Evolutionary conservation across 2,797 vertebrate genomes (phyloP), one percentile per base, ranked within the genome.

Genomic region (Sylvia borin): DNA sequence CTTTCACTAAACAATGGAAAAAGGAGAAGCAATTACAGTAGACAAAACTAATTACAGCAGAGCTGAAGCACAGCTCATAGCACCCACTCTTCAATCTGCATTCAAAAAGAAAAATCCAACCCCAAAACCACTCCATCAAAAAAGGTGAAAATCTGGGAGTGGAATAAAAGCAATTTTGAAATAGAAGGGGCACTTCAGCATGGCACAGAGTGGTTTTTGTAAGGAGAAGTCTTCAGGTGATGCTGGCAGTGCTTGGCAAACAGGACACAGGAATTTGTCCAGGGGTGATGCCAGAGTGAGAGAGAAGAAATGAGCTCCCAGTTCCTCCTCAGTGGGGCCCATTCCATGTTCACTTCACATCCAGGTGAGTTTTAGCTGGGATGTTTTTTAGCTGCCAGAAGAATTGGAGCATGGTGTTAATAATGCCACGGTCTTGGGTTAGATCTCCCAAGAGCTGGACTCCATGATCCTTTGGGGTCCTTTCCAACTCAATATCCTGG

Each of bases 1-100:
- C 88, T 92, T 86, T 82, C 86, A 87, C 70, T 45, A 76, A 92
- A 92, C 88, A 85, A 89, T 38, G 71, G 88, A 13, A 71, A 95
- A 88, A 86, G 57, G 85, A 93, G 80, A 72, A 68, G 93, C 90
- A 92, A 76, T 95, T 89, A 84, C 74, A 93, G 85, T 6, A 90
- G 88, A 79, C 83, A 84, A 95, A 96, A 67, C 83, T 70, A 90
- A 96, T 95, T 83, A 73, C 82, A 86, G 20, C 58, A 36, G 27
- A 81, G 64, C 79, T 74, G 76, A 75, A 81, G 51, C 47, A 20
- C 8, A 42, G 58, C 89, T 92, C 40, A 5, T 40, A 64, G 92
- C 71, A 34, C 65, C 2, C 19, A 42, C 48, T 68, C 74, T 51
- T 32, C n/a, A 45, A 64, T 70, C 50, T 29, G 67, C 77, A 36